Percentiles rank a stretch among this genome's conserved stretches.
Conservation (phyloP, 2,113 vertebrate genomes). For the Melanerpes formicivorus region DNA sequence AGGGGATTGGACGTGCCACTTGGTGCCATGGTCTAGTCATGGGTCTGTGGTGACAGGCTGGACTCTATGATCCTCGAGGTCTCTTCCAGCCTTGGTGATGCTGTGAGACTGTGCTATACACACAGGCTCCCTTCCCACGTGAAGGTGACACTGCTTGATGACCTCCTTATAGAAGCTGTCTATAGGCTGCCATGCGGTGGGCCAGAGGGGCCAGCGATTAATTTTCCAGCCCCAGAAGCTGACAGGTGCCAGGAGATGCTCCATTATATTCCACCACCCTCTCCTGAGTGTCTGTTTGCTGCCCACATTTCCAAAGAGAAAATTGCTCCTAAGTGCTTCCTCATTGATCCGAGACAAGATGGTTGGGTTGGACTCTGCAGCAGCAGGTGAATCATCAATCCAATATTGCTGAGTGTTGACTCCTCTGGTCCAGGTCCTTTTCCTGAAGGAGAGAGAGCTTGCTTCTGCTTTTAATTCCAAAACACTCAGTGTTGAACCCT, state of each 20-base stretch:
- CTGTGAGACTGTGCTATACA: background rate
- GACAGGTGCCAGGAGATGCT: background rate
- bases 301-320: conserved; percentile 25
- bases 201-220: background rate
- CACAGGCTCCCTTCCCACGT: background rate
- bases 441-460: background rate
- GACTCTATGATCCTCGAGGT: no score
- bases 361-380: conserved; percentile 10
- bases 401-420: background rate
- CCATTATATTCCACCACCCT: background rate
- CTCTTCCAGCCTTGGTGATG: no score
- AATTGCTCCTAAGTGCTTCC: conserved; percentile 58
- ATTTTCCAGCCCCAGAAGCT: background rate
- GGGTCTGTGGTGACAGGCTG: no score
- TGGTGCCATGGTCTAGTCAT: no score
- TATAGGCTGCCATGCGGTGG: background rate
- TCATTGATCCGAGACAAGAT: conserved; percentile 19
- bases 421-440: background rate
- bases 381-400: background rate
- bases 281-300: background rate
- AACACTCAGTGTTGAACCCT: background rate
- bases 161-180: background rate
- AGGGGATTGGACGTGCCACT: no score
- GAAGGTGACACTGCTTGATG: background rate
- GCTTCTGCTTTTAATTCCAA: background rate